Evolutionary conservation across 2,113 vertebrate species (phyloP).

Genomic region (Vimba vimba): DNA sequence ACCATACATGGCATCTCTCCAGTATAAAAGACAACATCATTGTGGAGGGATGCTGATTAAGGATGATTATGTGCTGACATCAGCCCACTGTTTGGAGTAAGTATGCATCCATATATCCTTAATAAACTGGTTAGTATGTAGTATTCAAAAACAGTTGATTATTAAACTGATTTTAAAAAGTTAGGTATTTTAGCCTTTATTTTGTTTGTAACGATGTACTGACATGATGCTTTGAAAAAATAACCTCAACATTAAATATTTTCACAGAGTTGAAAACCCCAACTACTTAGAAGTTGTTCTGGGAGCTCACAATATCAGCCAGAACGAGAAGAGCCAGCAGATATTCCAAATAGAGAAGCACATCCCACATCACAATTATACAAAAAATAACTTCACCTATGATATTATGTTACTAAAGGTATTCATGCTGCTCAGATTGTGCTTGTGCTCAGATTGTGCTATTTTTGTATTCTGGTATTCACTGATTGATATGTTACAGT

Average conservation of each 20-base stretch:
- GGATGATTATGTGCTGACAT: slow-evolving; percentile 50
- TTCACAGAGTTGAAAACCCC: neutral
- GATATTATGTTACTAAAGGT: slow-evolving; percentile 60
- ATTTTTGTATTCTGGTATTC: neutral
- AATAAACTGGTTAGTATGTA: neutral
- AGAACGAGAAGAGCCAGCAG: slow-evolving; percentile 34
- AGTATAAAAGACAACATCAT: neutral
- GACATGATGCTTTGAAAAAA: neutral
- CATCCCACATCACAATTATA: slow-evolving; percentile 33
- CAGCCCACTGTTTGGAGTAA: slow-evolving; percentile 55
- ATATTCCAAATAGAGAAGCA: slow-evolving; percentile 42
- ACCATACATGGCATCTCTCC: slow-evolving; percentile 54
- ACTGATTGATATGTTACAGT: slow-evolving; percentile 39
- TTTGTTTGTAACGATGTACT: neutral
- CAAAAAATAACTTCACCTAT: neutral
- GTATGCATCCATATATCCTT: neutral
- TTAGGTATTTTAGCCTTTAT: neutral
- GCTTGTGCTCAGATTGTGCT: neutral
- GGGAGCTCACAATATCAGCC: slow-evolving; percentile 54
- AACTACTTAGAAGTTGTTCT: slow-evolving; percentile 37
- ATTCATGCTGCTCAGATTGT: neutral
- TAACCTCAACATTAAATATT: neutral
- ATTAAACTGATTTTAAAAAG: too few species aligned
- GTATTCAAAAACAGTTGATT: too few species aligned
- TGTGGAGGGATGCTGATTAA: slow-evolving; percentile 57